Evolutionary conservation across 2,113 vertebrate species (phyloP), one percentile per base, ranked within the genome.

Genomic region (Merops nubicus): DNA sequence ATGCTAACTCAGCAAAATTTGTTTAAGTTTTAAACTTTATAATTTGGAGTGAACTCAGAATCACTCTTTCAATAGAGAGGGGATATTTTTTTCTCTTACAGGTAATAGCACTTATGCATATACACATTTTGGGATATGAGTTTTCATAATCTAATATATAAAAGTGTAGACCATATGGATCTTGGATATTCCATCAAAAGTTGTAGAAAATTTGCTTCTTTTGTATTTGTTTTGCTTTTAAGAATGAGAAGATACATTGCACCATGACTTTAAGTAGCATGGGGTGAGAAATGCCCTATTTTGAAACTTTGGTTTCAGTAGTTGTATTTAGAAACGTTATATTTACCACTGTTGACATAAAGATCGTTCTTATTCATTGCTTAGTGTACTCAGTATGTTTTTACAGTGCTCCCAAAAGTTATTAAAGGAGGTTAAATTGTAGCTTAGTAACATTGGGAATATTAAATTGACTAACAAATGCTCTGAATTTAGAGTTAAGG

Each of bases 391-490:
- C 23, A 28, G 1, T 38, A 13, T 78, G 38, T 54, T 80, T 79
- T 74, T 87, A 53, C 10, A 53, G 59, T 2, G 2, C 51, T 89
- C 38, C 42, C 38, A 40, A 42, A 86, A 21, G 4, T 86, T 85
- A 57, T 42, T 80, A 54, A 48, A 62, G 54, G 56, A 95, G 38
- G 64, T 89, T 89, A 81, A 72, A 60, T 67, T 83, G 75, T 83
- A 86, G 59, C 64, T 60, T 56, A 50, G 56, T 89, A 75, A 68
- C 69, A 48, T 9, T 36, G 25, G 51, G 43, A 85, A 57, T 81
- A 56, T 81, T 85, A 87, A 91, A 87, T 59, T 88, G 84, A 31
- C 43, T 64, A 57, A 45, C 64, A 90, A 73, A 63, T 85, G 73
- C n/a, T 60, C 64, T 72, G 91, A 86, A 64, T 95, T 85, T 29